A percentile compares a stretch with the other conserved stretches of the same genome.
These are phyloP conservation scores for Sternotherus odoratus DNA, from an alignment of 2,797 vertebrate genomes.

Conservation along the genomic window DNA sequence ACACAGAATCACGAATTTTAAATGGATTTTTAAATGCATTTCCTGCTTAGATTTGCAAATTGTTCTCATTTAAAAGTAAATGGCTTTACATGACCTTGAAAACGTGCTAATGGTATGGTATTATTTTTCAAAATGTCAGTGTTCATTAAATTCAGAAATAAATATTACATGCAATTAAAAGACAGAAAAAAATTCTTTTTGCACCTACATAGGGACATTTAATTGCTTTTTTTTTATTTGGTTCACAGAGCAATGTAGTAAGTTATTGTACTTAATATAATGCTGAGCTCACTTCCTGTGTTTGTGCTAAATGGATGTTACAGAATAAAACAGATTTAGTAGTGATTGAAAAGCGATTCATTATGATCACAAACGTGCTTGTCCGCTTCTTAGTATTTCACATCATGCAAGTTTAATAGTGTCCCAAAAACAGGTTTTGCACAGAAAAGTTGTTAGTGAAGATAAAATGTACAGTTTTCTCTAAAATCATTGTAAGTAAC, in stretches of 20 bases:
- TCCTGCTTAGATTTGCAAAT: background rate
- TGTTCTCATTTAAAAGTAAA: slow-evolving; percentile 40
- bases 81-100: slow-evolving; percentile 6
- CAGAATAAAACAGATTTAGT: slow-evolving; percentile 8
- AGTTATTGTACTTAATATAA: background rate
- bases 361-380: background rate
- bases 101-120: accelerated
- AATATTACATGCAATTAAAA: slow-evolving; percentile 7
- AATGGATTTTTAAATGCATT: background rate
- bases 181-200: background rate
- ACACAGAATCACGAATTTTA: slow-evolving; percentile 2
- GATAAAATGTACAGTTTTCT: background rate
- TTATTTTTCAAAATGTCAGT: slow-evolving; percentile 26
- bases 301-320: background rate
- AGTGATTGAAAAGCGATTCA: background rate
- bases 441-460: background rate
- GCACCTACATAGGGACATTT: background rate
- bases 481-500: background rate
- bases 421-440: background rate
- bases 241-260: background rate
- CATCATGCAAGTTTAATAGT: background rate
- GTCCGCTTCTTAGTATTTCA: background rate
- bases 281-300: background rate
- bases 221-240: background rate
- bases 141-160: background rate